phyloP scores from a whole-genome alignment of 2,888 invertebrate species.

The Idaea dimidiata region DNA sequence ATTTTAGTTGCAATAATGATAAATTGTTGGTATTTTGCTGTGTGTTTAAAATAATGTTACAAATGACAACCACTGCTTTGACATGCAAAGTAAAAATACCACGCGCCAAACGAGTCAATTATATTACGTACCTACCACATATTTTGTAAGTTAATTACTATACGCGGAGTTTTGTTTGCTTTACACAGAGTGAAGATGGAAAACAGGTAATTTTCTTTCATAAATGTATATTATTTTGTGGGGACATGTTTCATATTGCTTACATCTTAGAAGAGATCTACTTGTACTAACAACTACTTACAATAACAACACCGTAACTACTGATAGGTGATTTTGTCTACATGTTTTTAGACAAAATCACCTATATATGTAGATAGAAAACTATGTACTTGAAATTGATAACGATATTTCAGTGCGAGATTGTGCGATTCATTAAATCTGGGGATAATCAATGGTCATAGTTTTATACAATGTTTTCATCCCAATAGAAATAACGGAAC shows the following conservation, averaged over 20 bases:
- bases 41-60: constrained; percentile 23
- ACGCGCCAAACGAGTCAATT: constrained; percentile 48
- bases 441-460: no score
- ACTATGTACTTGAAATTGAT: no score
- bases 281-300: neutral
- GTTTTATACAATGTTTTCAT: no score
- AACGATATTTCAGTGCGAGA: no score
- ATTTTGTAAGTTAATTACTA: constrained; percentile 39
- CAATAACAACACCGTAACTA: neutral
- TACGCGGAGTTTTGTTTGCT: constrained; percentile 49
- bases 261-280: neutral
- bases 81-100: constrained; percentile 34
- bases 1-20: neutral
- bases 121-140: constrained; percentile 44
- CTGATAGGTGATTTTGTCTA: neutral
- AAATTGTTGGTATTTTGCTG: neutral
- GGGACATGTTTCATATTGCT: constrained; percentile 9
- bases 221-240: constrained; percentile 34
- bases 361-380: no score
- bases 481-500: no score
- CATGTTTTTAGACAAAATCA: no score
- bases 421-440: no score
- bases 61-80: constrained; percentile 14
- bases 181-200: constrained; percentile 33
- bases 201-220: constrained; percentile 32